Evolutionary conservation across 1,140 invertebrate species (phyloP), one percentile per base, ranked within the genome.

Genomic region (Trichonephila inaurata): DNA sequence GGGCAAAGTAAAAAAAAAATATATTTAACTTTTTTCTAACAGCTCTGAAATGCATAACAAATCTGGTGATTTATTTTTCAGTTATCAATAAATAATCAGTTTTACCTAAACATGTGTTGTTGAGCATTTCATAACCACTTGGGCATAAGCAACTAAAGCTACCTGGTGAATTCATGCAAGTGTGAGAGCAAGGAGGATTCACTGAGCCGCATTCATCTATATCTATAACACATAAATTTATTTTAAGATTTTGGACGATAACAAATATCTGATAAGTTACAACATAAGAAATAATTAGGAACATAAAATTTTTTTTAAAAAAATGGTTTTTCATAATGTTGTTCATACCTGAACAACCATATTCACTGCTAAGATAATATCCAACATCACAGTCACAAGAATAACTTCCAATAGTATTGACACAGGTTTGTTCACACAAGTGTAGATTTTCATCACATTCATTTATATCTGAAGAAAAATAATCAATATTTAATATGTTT

Each of bases 351-450:
- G 81, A 51, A 66, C 94, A 94, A 64, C 21, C 62, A 58, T 19
- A 64, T 88, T 60, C 40, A 62, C 58, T 88, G n/a, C 89, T 28
- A 1, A 96, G 72, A 44, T 96, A 96, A 95, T 97, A 96, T 10
- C 98, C 98, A 0, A 95, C 94, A 0, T 98, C 98, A 96, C 99
- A 99, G 8, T 96, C 96, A 95, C 99, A 99, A 77, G 96, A 96
- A 95, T 98, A 99, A 83, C 97, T 98, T 14, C 99, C 99, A 0
- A 97, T 97, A 0, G 97, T 97, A 95, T 99, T 99, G 8, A 97
- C 96, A 95, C 98, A 99, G n/a, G 97, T 96, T 0, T 98, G 97
- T 97, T 81, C 24, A 58, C 96, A 95, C 1, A 40, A 28, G n/a
- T 93, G 28, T 18, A 64, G 69, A 18, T 77, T 58, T 51, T 85